Conservation (phyloP, 2,888 invertebrate species). For the Yponomeuta malinellus region DNA sequence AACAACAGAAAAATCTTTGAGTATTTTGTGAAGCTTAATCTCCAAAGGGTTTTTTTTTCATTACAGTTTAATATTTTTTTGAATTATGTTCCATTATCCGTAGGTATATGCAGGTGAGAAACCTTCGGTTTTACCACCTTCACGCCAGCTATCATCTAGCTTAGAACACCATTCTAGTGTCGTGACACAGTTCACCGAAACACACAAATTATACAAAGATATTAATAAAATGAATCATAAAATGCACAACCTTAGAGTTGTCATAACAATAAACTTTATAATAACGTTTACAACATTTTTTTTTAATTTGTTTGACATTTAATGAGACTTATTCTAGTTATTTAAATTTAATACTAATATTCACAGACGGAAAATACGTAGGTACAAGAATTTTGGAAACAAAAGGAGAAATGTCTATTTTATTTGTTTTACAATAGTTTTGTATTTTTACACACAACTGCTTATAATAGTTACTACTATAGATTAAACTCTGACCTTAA, state of each 20-base stretch:
- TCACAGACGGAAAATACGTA: constrained; percentile 8
- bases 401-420: not conserved
- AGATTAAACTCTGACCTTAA: not conserved
- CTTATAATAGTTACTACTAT: not conserved
- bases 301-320: not conserved
- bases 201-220: not conserved
- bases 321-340: not conserved
- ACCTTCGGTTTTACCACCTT: too few relatives aligned
- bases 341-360: constrained; percentile 2
- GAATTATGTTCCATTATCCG: too few relatives aligned
- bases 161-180: too few relatives aligned
- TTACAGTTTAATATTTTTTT: too few relatives aligned
- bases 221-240: not conserved
- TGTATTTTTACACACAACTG: not conserved
- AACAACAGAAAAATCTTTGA: too few relatives aligned
- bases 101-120: too few relatives aligned
- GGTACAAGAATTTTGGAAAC: not conserved
- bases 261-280: not conserved
- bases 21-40: too few relatives aligned
- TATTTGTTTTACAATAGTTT: not conserved
- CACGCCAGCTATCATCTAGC: too few relatives aligned
- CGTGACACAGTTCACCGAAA: not conserved
- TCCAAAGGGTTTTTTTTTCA: too few relatives aligned
- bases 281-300: not conserved
- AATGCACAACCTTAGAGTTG: constrained; percentile 6